Evolutionary conservation across 2,888 invertebrate species (phyloP), one percentile per base, ranked within the genome.

Genomic region (Tachystola acroxantha): DNA sequence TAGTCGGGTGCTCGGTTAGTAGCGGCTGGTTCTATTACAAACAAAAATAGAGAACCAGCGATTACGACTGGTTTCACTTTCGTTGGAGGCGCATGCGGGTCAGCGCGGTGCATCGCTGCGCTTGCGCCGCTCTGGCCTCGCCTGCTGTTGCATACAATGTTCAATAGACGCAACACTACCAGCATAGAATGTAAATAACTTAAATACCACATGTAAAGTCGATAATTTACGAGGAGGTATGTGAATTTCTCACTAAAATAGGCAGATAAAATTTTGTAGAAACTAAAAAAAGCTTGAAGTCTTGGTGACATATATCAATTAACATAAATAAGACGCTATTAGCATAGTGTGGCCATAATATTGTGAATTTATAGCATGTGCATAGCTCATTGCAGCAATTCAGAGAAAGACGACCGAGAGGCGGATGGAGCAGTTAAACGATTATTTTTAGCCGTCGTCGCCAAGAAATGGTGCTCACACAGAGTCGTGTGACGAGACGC

Each of bases 41-140:
- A 41, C 37, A 61, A 65, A 64, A 71, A 64, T 64, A 64, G 55
- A 68, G 57, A 66, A 66, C 56, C 46, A 50, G 44, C 56, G 59
- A 70, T 70, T 70, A 67, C 63, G 57, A 57, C 64, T 65, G 64
- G 72, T 74, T 80, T 79, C 79, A 77, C 79, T 81, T 79, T 79
- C 75, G 61, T 71, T 70, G 41, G 50, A 58, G 60, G 64, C 60
- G 59, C 62, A 68, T 61, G 63, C 65, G 63, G 71, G 69, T 67
- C 69, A 67, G 54, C 57, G 61, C 63, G 52, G 58, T 64, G 65
- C 66, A 66, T 56, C 60, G 62, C 53, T 61, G 57, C 58, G 24
- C 53, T 48, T 12, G 24, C 52, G 47, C 51, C 46, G 52, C 41
- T 43, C 32, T 48, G 53, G 50, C 57, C 57, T 56, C 57, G 51